Evolutionary conservation across 1,140 invertebrate genomes (phyloP).

Genomic region (Popillia japonica): DNA sequence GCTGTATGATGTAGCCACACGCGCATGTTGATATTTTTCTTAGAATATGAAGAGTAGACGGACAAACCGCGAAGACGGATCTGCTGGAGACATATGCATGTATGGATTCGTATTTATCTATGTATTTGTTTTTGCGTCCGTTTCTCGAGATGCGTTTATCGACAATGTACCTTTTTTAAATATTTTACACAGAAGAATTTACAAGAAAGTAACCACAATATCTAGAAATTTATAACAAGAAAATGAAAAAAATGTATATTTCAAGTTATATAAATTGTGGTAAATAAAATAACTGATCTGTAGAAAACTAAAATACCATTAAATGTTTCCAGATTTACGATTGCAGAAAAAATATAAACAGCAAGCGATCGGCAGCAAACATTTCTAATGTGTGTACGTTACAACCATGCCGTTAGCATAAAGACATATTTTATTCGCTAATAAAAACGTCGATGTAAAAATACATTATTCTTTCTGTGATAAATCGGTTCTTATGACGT

Average conservation of each 20-base stretch:
- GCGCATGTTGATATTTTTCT: not conserved
- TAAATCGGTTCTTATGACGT: not conserved
- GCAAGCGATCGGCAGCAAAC: not conserved
- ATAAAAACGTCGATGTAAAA: conserved; percentile 4
- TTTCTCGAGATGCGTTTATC: not conserved
- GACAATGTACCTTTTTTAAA: not conserved
- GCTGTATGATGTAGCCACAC: not conserved
- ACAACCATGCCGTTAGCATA: not conserved
- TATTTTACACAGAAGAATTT: too few species aligned
- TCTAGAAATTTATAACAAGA: too few species aligned
- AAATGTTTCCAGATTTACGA: not conserved
- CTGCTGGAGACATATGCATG: not conserved
- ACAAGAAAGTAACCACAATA: too few species aligned
- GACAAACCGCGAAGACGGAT: not conserved
- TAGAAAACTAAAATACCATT: not conserved
- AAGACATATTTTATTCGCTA: conserved; percentile 15
- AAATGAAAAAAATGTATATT: too few species aligned
- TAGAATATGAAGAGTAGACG: not conserved
- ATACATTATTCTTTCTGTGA: not conserved
- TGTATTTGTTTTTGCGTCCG: conserved; percentile 3
- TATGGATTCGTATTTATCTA: not conserved
- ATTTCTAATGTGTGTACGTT: not conserved
- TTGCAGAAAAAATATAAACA: not conserved
- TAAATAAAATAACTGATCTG: too few species aligned
- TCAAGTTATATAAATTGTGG: too few species aligned